Percentiles rank a stretch among this genome's conserved stretches.
phyloP scores from a whole-genome alignment of 2,888 invertebrate species.

The Microchrysa polita region DNA sequence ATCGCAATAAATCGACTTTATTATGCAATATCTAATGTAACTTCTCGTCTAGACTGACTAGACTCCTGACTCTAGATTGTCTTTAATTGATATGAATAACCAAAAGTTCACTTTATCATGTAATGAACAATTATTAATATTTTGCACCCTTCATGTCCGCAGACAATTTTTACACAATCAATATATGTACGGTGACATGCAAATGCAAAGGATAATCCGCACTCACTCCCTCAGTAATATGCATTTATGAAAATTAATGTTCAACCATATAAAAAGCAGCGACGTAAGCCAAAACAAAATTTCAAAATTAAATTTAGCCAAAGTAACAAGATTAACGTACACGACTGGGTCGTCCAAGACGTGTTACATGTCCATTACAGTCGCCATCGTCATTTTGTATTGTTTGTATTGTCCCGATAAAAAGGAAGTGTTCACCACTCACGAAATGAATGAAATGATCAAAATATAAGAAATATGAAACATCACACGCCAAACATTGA shows the following conservation, averaged over 20 bases:
- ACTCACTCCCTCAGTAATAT: background rate
- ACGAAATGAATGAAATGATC: constrained; percentile 18
- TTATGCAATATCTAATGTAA: no score
- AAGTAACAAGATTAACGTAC: background rate
- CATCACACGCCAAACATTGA: constrained; percentile 12
- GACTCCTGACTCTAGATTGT: no score
- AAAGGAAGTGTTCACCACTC: constrained; percentile 29
- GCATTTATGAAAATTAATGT: constrained; percentile 33
- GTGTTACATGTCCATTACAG: constrained; percentile 3
- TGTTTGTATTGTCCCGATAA: constrained; percentile 32
- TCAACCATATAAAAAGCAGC: constrained; percentile 29
- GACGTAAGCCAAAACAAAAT: constrained; percentile 1
- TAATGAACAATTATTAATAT: no score
- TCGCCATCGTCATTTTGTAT: background rate
- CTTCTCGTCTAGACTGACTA: no score
- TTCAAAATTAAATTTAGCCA: background rate
- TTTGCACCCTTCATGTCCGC: no score
- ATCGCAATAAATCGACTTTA: no score
- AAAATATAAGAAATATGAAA: background rate
- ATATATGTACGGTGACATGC: no score
- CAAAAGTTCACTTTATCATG: no score
- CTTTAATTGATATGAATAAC: no score
- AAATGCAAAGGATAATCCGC: no score
- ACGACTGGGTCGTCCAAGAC: background rate
- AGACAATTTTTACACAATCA: no score